Conservation (phyloP, 2,113 vertebrate species). For the Colinus virginianus region DNA sequence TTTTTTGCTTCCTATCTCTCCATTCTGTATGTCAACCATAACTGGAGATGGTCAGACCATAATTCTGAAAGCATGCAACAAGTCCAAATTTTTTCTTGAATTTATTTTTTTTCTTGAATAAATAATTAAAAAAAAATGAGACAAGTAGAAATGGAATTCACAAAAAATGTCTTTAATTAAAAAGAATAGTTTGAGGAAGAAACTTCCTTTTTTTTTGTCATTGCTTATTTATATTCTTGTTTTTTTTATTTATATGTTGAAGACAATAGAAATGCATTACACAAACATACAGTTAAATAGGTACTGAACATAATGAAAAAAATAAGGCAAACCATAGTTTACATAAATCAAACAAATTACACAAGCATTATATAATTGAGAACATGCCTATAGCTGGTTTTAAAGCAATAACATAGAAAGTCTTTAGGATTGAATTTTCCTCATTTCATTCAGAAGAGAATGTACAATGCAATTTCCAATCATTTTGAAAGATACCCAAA, state of each 20-base stretch:
- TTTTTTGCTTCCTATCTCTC: conserved; percentile 40
- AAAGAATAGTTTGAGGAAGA: background rate
- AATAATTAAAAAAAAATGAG: conserved; percentile 52
- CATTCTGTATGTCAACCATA: conserved; percentile 39
- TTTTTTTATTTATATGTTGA: background rate
- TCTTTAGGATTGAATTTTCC: background rate
- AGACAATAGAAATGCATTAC: background rate
- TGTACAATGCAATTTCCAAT: fast-evolving
- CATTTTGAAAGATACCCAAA: background rate
- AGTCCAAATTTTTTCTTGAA: background rate
- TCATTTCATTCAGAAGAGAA: background rate
- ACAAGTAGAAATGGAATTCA: conserved; percentile 25
- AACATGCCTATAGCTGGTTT: background rate
- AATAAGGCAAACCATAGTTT: background rate
- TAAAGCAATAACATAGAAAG: background rate
- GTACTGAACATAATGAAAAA: background rate
- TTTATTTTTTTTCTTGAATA: background rate
- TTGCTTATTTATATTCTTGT: background rate
- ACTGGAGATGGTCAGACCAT: conserved; percentile 30
- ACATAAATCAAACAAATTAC: background rate
- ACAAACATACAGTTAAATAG: background rate
- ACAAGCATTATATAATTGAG: background rate
- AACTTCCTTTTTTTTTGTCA: background rate
- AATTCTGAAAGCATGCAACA: conserved; percentile 41
- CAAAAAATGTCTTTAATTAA: background rate